Conservation (phyloP, 1,140 invertebrate genomes). For the Holcopasites calliopsidis region DNA sequence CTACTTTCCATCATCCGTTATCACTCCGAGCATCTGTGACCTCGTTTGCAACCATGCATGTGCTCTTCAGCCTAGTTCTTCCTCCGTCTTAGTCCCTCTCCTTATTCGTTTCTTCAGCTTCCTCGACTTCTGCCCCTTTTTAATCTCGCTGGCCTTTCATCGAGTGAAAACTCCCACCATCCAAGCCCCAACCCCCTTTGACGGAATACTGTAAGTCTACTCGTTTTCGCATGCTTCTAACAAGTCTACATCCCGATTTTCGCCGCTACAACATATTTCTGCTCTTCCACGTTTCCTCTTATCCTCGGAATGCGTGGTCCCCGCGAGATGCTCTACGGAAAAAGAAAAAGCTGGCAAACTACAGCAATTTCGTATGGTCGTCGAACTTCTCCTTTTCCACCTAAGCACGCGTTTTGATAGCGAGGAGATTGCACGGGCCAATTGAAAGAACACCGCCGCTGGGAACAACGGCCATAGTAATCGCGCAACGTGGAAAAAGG, state of each 20-base stretch:
- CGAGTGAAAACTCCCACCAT: neutral
- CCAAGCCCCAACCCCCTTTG: neutral
- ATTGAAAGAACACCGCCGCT: slow-evolving; percentile 5
- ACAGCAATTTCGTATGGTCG: neutral
- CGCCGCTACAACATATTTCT: too few species aligned
- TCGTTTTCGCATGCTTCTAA: neutral
- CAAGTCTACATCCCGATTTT: too few species aligned
- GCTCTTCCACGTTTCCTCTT: too few species aligned
- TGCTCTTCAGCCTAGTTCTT: slow-evolving; percentile 42
- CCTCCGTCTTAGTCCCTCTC: slow-evolving; percentile 7
- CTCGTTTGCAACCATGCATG: slow-evolving; percentile 72
- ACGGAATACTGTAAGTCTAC: neutral
- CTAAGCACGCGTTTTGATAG: neutral
- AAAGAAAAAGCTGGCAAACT: neutral
- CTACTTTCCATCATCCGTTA: slow-evolving; percentile 73
- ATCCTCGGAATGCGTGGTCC: neutral
- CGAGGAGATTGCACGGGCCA: slow-evolving; percentile 8
- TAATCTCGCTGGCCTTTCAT: slow-evolving; percentile 36
- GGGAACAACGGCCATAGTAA: neutral
- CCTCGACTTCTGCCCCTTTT: slow-evolving; percentile 35
- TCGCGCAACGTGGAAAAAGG: slow-evolving; percentile 23
- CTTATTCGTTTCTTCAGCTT: slow-evolving; percentile 44
- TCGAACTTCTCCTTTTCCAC: slow-evolving; percentile 2
- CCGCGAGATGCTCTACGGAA: too few species aligned
- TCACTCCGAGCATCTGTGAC: slow-evolving; percentile 69